Evolutionary conservation across 64 coral and sea anemone genomes (phyloP), one percentile per base, ranked within the genome.

Genomic region (Hydrozoanthus tunicans): DNA sequence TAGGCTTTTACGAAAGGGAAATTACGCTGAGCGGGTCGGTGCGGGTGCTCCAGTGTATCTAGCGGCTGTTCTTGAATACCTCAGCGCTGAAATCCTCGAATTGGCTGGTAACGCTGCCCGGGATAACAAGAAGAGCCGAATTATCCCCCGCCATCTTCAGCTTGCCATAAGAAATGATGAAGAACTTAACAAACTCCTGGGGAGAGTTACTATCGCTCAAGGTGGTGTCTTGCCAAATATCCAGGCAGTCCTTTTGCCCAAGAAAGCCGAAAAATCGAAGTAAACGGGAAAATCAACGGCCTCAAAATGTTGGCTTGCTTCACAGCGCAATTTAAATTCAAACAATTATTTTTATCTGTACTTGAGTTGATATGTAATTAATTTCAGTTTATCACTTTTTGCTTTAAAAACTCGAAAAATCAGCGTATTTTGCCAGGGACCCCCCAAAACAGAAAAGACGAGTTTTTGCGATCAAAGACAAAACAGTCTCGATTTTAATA

Each of bases 91-190:
- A 70, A 88, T 88, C 24, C 84, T 88, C 1, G 84, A 88, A 56
- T 88, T 88, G 66, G 84, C 84, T 43, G 84, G 84, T 69, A 88
- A 88, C 51, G 84, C 84, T 6, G 84, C 84, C 10, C 11, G 84
- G 54, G 84, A 88, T 56, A 88, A 88, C 55, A 88, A 88, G 69
- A 88, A 88, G 3, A 88, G 84, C n/a, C 26, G 69, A 9, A 88
- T 88, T 11, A 88, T 88, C 60, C 84, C 84, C 25, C 84, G 84
- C 13, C 84, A 88, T 88, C 84, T 88, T 73, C 84, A 88, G 25
- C n/a, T 88, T 55, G 84, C 84, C 5, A 60, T 88, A 10, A 61
- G 84, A 75, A 88, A 88, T 6, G 84, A 88, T 26, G 84, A 88
- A 73, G 84, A 88, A 60, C 27, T 88, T 55, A 88, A 88, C 24